Base-by-base conservation (phyloP, 2,888 invertebrate species). In the Empis stercorea region DNA sequence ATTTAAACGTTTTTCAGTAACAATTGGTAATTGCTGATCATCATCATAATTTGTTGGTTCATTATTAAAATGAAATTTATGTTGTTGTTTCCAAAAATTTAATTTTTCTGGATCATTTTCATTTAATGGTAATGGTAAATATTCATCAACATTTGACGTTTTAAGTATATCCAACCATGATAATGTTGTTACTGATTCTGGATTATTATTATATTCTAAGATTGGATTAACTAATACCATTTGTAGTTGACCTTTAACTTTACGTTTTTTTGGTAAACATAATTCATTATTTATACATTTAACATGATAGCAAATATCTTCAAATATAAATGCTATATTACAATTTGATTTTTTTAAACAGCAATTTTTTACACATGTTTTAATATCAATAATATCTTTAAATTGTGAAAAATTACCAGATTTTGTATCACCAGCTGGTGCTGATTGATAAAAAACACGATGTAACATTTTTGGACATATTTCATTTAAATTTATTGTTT, bases 161-260 rank as follows among this genome's bases (percentile, higher is more conserved):
- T 67, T 51, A 53, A 68, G 46, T 4, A 67, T 52, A 50, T 65
- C 62, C 20, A 60, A 46, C 68, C 68, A 68, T 13, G 39, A 27
- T 34, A 51, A 16, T 38, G 11, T 42, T 34, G 51, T 5, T 54
- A 50, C 7, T 3, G 40, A 20, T 30, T 44, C 43, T 50, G 51
- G 9, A 48, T 50, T 4, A 23, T 16, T 30, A 50, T 60, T 59
- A 73, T 72, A 79, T 61, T 74, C 75, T 13, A 74, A 67, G 17
- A 81, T 76, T 4, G 87, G 85, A 63, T 79, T 80, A 0, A 88
- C 84, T 34, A 87, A 66, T 39, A 87, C 81, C 84, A 88, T 84
- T 48, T 76, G 78, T 1, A 84, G 76, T 57, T 80, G 78, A 34
- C 77, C 74, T 10, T 74, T 72, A 55, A 76, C 71, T 10, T 71